Evolutionary conservation across 2,888 invertebrate species (phyloP).

Genomic region (Tetranychus piercei): DNA sequence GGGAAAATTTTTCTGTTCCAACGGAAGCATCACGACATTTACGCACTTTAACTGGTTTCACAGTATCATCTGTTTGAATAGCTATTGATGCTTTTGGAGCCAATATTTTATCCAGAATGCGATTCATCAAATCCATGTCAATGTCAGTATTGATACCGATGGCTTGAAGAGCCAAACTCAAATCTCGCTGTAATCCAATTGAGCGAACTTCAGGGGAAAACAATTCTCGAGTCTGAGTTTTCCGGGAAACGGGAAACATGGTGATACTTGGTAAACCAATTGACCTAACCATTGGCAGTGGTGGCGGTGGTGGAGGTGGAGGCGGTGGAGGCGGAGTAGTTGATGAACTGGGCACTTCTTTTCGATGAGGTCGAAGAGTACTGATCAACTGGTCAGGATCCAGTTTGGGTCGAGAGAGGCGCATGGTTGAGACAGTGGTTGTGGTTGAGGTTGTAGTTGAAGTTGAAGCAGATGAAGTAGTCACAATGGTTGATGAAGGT

Average conservation of each 20-base stretch:
- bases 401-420: not conserved
- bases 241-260: not conserved
- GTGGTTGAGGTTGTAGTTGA: not conserved
- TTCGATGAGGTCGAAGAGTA: not conserved
- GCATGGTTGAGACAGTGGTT: not conserved
- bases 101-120: not conserved
- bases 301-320: not conserved
- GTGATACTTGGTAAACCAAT: not conserved
- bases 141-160: not conserved
- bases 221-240: not conserved
- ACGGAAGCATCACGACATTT: constrained; percentile 5
- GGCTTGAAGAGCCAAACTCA: not conserved
- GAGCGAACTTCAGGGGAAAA: not conserved
- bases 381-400: not conserved
- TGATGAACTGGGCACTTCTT: not conserved
- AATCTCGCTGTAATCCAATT: not conserved
- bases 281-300: not conserved
- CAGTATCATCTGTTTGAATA: not conserved
- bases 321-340: not conserved
- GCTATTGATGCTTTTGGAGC: not conserved
- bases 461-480: not conserved
- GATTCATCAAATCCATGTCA: constrained; percentile 3
- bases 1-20: not conserved
- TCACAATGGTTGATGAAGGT: not conserved
- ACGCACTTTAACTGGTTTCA: not conserved